Percentiles rank a stretch among this genome's conserved stretches.
phyloP scores from a whole-genome alignment of 2,797 vertebrate genomes.

The Macrochelys suwanniensis region DNA sequence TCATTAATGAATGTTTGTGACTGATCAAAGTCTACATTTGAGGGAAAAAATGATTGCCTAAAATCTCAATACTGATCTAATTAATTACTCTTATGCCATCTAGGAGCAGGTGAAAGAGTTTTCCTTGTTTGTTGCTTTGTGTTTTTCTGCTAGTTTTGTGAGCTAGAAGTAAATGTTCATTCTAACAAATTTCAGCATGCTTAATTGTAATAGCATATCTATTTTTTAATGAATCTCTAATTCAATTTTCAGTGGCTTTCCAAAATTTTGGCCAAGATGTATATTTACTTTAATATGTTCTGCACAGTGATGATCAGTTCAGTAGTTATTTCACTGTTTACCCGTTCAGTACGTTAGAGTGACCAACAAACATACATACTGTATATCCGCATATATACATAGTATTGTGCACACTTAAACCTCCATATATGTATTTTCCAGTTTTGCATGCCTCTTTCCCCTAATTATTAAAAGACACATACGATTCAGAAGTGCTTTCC shows the following conservation, averaged over 20 bases:
- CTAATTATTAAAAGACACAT: neutral
- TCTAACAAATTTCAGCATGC: neutral
- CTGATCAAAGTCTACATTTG: neutral
- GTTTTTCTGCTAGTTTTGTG: neutral
- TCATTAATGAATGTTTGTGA: neutral
- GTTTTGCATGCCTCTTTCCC: neutral
- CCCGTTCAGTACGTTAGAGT: neutral
- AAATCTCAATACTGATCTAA: neutral
- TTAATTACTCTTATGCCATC: neutral
- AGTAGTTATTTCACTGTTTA: neutral
- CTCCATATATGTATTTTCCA: neutral
- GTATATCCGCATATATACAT: neutral
- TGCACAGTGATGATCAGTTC: neutral
- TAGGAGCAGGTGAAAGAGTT: neutral
- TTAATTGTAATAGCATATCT: neutral
- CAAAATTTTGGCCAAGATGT: neutral
- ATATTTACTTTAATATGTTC: neutral
- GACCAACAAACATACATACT: neutral
- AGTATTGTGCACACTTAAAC: neutral
- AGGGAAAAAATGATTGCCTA: neutral
- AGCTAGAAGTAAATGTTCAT: neutral
- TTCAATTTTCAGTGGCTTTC: neutral
- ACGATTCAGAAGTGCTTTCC: neutral
- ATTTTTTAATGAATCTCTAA: neutral
- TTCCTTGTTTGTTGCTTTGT: neutral